Conservation (phyloP, 2,113 vertebrate species). For the Megaceryle torquata region DNA sequence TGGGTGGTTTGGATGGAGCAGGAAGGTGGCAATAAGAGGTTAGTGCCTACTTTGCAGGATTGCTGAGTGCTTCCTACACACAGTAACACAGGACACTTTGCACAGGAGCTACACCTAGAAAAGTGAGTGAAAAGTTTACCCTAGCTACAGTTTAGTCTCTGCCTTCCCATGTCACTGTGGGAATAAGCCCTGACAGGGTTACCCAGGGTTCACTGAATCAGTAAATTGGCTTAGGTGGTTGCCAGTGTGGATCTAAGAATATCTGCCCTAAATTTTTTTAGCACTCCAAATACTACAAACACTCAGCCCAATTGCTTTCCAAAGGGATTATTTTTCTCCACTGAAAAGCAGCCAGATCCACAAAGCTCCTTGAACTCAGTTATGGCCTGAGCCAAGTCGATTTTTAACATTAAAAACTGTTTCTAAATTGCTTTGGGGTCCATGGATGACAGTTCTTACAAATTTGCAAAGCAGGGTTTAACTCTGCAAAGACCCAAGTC, state of each 20-base stretch:
- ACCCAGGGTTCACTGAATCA: neutral
- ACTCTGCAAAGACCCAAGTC: neutral
- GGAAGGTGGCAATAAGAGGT: neutral
- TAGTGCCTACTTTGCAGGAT: neutral
- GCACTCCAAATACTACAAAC: conserved; percentile 37
- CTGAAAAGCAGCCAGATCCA: conserved; percentile 40
- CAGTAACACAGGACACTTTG: neutral
- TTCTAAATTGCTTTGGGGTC: conserved; percentile 26
- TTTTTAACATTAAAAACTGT: conserved; percentile 48
- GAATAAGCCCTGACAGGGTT: conserved; percentile 11
- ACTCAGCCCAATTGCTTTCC: conserved; percentile 45
- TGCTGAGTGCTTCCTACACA: neutral
- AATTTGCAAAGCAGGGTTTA: conserved; percentile 16
- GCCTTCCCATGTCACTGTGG: neutral
- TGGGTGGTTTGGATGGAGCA: neutral
- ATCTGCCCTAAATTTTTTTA: conserved; percentile 43
- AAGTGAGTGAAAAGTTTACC: neutral
- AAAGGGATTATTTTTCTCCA: conserved; percentile 51
- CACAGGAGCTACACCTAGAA: neutral
- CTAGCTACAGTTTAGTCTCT: neutral
- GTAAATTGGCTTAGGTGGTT: conserved; percentile 20
- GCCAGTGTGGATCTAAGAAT: conserved; percentile 35
- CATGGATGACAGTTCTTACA: neutral
- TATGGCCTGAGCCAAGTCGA: conserved; percentile 21
- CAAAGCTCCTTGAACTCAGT: conserved; percentile 34